These are phyloP conservation scores for Aromia moschata DNA, from an alignment of 2,888 invertebrate species.

Conservation along the genomic window DNA sequence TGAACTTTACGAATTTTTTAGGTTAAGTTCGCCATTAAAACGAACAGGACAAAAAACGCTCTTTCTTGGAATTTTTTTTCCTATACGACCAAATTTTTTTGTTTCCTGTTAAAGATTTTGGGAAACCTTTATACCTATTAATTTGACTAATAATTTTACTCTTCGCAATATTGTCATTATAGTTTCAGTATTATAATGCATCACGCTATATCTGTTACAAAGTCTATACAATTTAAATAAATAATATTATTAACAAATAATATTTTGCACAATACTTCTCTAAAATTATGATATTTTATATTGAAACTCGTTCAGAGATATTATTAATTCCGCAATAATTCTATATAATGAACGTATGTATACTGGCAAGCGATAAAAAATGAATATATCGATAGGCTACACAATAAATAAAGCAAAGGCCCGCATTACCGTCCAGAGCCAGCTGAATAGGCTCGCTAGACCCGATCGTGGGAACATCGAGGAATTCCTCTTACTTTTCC, in stretches of 20 bases:
- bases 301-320: no score
- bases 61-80: neutral
- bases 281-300: no score
- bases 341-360: no score
- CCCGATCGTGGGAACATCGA: slow-evolving; percentile 16
- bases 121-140: neutral
- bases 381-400: slow-evolving; percentile 7
- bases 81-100: neutral
- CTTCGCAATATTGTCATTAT: no score
- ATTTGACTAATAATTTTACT: no score
- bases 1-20: neutral
- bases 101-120: no score
- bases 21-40: neutral
- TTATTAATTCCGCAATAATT: no score
- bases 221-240: no score
- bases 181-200: no score
- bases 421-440: slow-evolving; percentile 3
- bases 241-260: no score
- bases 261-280: no score
- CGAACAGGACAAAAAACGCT: neutral
- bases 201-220: no score
- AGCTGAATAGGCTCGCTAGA: slow-evolving; percentile 7
- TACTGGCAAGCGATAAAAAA: slow-evolving; percentile 5
- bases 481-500: slow-evolving; percentile 12
- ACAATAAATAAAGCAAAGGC: slow-evolving; percentile 5